Evolutionary conservation across 2,888 invertebrate genomes (phyloP).

Genomic region (Pseudococcus viburni): DNA sequence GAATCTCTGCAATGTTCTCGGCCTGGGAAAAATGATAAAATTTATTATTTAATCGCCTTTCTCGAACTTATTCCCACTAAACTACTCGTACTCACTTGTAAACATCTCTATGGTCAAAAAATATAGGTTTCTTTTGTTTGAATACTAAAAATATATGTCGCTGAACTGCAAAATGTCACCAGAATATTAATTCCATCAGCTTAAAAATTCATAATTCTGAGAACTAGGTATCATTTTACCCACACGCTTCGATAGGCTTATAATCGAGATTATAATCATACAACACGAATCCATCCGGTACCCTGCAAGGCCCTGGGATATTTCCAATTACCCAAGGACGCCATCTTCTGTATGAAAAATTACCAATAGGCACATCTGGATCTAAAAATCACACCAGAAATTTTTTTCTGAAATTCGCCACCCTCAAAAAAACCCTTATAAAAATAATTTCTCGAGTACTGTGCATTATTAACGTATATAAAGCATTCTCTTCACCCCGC

Average conservation of each 20-base stretch:
- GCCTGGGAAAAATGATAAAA: background rate
- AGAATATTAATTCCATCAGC: background rate
- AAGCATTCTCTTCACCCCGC: background rate
- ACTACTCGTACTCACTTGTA: background rate
- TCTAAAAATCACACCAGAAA: background rate
- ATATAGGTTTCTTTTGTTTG: background rate
- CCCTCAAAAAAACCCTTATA: background rate
- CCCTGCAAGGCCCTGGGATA: constrained; percentile 25
- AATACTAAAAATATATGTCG: background rate
- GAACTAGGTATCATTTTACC: background rate
- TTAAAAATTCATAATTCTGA: background rate
- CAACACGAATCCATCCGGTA: background rate
- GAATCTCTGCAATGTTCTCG: constrained; percentile 34
- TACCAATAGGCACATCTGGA: constrained; percentile 34
- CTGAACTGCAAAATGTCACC: background rate
- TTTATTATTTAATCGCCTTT: background rate
- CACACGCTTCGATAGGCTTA: background rate
- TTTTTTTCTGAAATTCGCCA: background rate
- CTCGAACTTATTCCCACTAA: background rate
- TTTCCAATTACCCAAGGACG: constrained; percentile 28
- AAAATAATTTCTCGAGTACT: background rate
- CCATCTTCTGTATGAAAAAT: constrained; percentile 11
- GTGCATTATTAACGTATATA: constrained; percentile 2
- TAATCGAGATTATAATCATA: constrained; percentile 36
- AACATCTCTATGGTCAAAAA: background rate